A percentile compares a stretch with the other conserved stretches of the same genome.
phyloP scores from a whole-genome alignment of 2,797 vertebrate species.

The Etheostoma perlongum region DNA sequence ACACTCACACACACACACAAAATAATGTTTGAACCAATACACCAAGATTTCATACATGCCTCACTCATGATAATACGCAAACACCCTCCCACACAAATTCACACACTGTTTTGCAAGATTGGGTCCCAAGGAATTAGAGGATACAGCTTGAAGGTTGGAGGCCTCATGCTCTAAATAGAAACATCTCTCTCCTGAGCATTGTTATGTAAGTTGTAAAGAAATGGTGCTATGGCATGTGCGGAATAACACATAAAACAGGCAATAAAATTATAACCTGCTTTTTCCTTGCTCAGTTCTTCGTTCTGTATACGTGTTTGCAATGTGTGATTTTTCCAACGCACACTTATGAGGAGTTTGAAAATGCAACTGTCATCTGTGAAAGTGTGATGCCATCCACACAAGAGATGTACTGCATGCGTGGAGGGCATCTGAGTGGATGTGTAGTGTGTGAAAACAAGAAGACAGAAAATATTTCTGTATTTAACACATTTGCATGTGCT shows the following conservation, averaged over 20 bases:
- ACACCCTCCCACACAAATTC: conserved; percentile 68
- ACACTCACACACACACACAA: conserved; percentile 14
- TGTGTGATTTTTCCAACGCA: conserved; percentile 29
- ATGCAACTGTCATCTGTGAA: conserved; percentile 17
- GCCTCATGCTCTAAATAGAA: conserved; percentile 63
- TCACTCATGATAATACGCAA: conserved; percentile 62
- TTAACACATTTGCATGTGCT: conserved; percentile 7
- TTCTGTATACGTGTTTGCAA: conserved; percentile 7
- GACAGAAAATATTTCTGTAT: not conserved
- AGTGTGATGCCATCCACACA: not conserved
- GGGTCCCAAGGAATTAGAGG: conserved; percentile 61
- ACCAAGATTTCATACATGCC: conserved; percentile 52
- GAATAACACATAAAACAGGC: conserved; percentile 6
- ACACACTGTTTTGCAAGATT: conserved; percentile 64
- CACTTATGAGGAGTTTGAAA: conserved; percentile 25
- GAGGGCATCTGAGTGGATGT: not conserved
- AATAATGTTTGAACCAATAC: conserved; percentile 40
- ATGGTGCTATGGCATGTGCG: not conserved
- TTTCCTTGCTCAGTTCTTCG: not conserved
- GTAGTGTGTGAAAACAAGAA: not conserved
- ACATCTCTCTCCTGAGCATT: conserved; percentile 47
- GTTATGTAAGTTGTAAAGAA: conserved; percentile 60
- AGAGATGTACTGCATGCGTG: too few relatives aligned
- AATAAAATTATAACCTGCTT: not conserved
- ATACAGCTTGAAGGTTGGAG: conserved; percentile 68